A percentile compares a stretch with the other conserved stretches of the same genome.
Conservation (phyloP, 2,113 vertebrate species). For the Triplophysa rosa region DNA sequence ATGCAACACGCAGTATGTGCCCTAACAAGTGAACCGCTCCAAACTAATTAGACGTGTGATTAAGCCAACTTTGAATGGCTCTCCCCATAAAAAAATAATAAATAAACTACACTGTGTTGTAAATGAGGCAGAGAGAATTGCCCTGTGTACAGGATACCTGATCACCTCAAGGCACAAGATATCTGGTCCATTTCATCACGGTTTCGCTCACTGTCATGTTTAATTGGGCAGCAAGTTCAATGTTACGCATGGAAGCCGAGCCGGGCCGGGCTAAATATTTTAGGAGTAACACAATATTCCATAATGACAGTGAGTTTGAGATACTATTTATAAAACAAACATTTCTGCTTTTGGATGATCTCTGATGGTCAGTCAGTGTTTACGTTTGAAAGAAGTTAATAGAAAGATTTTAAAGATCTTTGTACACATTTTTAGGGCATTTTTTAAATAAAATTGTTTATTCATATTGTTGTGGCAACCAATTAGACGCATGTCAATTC, state of each 20-base stretch:
- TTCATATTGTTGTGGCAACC: no score
- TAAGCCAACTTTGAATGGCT: background rate
- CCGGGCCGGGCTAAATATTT: background rate
- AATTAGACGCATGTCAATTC: no score
- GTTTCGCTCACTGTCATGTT: background rate
- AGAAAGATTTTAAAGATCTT: no score
- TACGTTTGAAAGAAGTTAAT: no score
- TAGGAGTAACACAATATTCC: background rate
- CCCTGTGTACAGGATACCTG: background rate
- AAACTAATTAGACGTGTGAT: conserved; percentile 10
- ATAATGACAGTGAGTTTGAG: background rate
- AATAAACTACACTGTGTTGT: background rate
- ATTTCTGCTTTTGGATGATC: background rate
- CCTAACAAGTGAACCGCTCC: conserved; percentile 1
- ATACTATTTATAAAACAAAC: background rate
- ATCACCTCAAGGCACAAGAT: background rate
- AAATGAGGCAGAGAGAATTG: conserved; percentile 14
- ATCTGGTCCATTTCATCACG: background rate
- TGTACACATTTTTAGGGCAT: no score
- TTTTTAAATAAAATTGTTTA: no score
- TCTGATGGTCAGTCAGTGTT: background rate
- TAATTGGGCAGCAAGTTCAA: conserved; percentile 17
- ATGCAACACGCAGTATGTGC: background rate
- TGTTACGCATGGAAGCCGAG: background rate
- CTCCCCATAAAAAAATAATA: background rate